Conservation (phyloP, 37 sponge, comb jelly and placozoan species). For the Mnemiopsis leidyi region DNA sequence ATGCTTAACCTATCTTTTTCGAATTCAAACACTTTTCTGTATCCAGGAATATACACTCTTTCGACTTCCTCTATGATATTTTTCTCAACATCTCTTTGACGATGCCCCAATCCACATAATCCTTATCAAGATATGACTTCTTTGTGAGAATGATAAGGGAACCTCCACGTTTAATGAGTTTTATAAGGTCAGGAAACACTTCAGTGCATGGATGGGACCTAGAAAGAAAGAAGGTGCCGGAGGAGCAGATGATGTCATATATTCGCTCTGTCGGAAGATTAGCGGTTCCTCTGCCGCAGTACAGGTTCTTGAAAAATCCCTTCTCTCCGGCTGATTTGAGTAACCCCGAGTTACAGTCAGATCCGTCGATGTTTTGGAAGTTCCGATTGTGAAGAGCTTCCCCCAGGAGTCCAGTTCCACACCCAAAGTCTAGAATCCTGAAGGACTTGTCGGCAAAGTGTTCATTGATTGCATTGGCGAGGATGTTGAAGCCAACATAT, state of each 20-base stretch:
- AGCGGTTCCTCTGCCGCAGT: not conserved
- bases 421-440: conserved; percentile 37
- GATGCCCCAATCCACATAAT: not conserved
- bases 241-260: conserved; percentile 31
- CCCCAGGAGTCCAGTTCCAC: conserved; percentile 44
- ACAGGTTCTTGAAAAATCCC: not conserved
- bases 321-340: not conserved
- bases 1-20: conserved; percentile 38
- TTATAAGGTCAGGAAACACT: not conserved
- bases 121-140: conserved; percentile 14
- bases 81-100: not conserved
- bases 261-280: not conserved
- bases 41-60: not conserved
- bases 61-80: conserved; percentile 31
- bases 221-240: conserved; percentile 44
- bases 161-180: not conserved
- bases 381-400: not conserved
- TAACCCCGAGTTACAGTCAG: not conserved
- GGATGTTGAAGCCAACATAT: conserved; percentile 10
- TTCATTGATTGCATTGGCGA: not conserved
- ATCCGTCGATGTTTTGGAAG: not conserved
- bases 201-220: conserved; percentile 17
- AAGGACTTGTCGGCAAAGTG: not conserved
- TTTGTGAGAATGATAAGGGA: conserved; percentile 11
- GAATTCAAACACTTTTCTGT: conserved; percentile 10